These are phyloP conservation scores for Girardia tigrina DNA, from an alignment of 2,888 invertebrate species.

Conservation along the genomic window DNA sequence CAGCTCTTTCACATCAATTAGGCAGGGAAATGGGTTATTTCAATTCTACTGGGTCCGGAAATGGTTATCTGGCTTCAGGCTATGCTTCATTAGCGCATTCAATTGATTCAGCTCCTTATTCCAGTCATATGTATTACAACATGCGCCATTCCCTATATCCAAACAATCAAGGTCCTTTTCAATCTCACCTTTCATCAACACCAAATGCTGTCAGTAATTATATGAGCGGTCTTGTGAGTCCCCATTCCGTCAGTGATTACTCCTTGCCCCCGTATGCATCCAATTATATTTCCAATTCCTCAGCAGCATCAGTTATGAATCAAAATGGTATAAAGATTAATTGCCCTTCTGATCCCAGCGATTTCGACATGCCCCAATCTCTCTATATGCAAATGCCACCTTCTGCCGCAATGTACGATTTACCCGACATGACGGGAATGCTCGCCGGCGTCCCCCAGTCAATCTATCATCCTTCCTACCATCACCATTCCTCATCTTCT, in stretches of 20 bases:
- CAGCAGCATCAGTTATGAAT: not conserved
- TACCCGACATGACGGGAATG: constrained; percentile 10
- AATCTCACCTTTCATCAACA: constrained; percentile 20
- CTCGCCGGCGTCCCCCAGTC: not conserved
- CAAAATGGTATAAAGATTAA: constrained; percentile 1
- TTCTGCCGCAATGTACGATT: constrained; percentile 18
- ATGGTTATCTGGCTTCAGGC: constrained; percentile 26
- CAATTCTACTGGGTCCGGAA: constrained; percentile 25
- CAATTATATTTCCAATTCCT: constrained; percentile 19
- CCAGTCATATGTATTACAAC: constrained; percentile 29
- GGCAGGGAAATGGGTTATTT: constrained; percentile 29
- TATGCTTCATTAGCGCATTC: constrained; percentile 26
- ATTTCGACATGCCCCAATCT: not conserved
- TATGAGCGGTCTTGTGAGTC: constrained; percentile 28
- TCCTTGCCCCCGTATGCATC: constrained; percentile 4
- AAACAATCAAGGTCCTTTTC: constrained; percentile 21
- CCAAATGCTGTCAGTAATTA: constrained; percentile 24
- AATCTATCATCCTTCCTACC: not conserved
- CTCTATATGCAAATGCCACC: constrained; percentile 19
- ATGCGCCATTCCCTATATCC: constrained; percentile 27
- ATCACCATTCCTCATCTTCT: constrained; percentile 10
- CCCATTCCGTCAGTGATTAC: constrained; percentile 1
- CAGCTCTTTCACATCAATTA: constrained; percentile 32
- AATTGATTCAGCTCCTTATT: constrained; percentile 27
- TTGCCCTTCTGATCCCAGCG: not conserved